Percentiles rank a stretch among this genome's conserved stretches.
phyloP scores from a whole-genome alignment of 2,888 invertebrate genomes.

The Sarcophaga variegata region DNA sequence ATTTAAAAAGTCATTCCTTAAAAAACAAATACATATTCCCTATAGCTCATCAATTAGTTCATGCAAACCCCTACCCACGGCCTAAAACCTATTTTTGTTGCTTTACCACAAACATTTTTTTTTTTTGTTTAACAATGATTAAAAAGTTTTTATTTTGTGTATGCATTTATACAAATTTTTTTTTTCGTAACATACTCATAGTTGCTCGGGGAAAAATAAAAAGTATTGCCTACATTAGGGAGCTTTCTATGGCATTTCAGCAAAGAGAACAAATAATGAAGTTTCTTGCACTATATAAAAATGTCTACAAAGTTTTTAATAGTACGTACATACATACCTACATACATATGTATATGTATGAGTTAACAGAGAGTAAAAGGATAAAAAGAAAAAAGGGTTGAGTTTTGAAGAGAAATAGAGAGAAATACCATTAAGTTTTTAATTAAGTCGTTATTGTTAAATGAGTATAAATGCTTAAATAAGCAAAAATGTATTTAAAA shows the following conservation, averaged over 20 bases:
- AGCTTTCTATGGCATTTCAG: constrained; percentile 23
- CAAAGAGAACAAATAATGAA: constrained; percentile 10
- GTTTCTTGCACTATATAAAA: constrained; percentile 16
- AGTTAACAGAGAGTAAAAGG: background rate
- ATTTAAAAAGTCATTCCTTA: background rate
- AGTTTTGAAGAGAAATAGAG: constrained; percentile 2
- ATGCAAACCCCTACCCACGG: background rate
- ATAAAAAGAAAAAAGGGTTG: background rate
- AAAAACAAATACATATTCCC: background rate
- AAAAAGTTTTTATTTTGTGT: constrained; percentile 44
- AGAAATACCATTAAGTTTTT: constrained; percentile 54
- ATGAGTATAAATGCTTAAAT: constrained; percentile 66
- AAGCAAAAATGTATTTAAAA: constrained; percentile 64
- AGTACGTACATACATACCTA: background rate
- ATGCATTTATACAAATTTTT: background rate
- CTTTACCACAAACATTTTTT: background rate
- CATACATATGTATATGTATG: too few relatives aligned
- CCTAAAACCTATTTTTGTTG: too few relatives aligned
- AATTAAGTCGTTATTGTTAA: constrained; percentile 66
- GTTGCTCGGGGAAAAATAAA: constrained; percentile 37
- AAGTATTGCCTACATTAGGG: constrained; percentile 61
- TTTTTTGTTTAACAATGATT: constrained; percentile 38
- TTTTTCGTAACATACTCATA: constrained; percentile 22
- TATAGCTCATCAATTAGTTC: constrained; percentile 23
- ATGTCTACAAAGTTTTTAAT: constrained; percentile 66